phyloP scores from a whole-genome alignment of 2,113 vertebrate genomes.

The Epinephelus fuscoguttatus region DNA sequence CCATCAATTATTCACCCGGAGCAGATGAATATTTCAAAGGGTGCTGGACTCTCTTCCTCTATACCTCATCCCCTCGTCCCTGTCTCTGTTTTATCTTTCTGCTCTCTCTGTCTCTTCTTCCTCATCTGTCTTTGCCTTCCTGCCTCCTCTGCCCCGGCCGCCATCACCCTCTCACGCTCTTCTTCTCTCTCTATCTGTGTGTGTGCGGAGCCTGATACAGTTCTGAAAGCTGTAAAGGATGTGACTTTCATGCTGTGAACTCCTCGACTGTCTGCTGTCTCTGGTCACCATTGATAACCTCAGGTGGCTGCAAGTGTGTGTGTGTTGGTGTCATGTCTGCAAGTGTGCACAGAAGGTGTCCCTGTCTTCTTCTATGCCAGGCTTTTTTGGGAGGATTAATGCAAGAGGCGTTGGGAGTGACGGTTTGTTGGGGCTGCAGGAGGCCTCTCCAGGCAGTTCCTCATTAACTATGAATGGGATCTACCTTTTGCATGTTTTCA shows the following conservation, averaged over 20 bases:
- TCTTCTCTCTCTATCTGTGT: background rate
- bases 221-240: constrained; percentile 13
- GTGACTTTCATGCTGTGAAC: constrained; percentile 13
- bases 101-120: background rate
- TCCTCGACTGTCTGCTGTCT: background rate
- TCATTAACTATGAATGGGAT: constrained; percentile 64
- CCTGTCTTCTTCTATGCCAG: background rate
- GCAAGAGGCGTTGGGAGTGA: constrained; percentile 7
- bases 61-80: constrained; percentile 46
- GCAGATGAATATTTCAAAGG: constrained; percentile 76
- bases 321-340: background rate
- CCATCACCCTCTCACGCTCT: background rate
- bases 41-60: constrained; percentile 70
- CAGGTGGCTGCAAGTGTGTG: constrained; percentile 4
- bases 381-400: constrained; percentile 33
- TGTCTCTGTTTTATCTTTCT: constrained; percentile 48
- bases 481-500: constrained; percentile 36
- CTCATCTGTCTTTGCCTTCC: background rate
- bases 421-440: constrained; percentile 40
- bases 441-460: constrained; percentile 32
- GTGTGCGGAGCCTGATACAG: background rate
- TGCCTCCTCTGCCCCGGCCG: background rate
- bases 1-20: constrained; percentile 76
- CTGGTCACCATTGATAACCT: constrained; percentile 20
- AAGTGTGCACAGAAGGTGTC: constrained; percentile 2